A percentile compares a stretch with the other conserved stretches of the same genome.
phyloP scores from a whole-genome alignment of 1,140 invertebrate species.

The Drosophila mauritiana region DNA sequence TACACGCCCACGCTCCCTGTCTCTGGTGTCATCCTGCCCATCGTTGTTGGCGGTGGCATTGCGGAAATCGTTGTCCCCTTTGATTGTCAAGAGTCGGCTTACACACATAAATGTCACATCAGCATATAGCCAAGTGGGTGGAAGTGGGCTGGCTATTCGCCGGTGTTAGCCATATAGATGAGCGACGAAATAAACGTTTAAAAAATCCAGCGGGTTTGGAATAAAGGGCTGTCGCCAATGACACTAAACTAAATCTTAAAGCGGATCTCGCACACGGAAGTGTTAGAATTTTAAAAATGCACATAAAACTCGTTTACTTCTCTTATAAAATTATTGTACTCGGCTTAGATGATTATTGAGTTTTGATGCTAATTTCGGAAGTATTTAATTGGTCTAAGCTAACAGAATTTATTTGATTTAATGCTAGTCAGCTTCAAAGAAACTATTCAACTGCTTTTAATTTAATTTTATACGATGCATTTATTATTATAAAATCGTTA shows the following conservation, averaged over 20 bases:
- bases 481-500: no score
- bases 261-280: constrained; percentile 1
- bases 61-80: constrained; percentile 76
- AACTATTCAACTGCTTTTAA: no score
- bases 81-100: constrained; percentile 78
- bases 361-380: no score
- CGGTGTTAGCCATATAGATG: constrained; percentile 40
- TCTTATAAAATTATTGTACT: no score
- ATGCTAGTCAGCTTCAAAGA: no score
- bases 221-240: constrained; percentile 15
- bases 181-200: constrained; percentile 28
- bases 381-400: no score
- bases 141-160: not conserved
- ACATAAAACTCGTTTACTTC: not conserved
- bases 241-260: constrained; percentile 28
- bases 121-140: constrained; percentile 38
- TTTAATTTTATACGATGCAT: no score
- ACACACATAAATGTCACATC: constrained; percentile 74
- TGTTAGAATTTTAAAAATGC: not conserved
- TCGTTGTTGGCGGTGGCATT: constrained; percentile 55
- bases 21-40: constrained; percentile 47
- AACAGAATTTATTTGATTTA: no score
- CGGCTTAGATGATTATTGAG: no score
- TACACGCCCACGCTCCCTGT: constrained; percentile 29
- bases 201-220: constrained; percentile 39